Evolutionary conservation across 2,797 vertebrate genomes (phyloP), one percentile per base, ranked within the genome.

Genomic region (Champsocephalus esox): DNA sequence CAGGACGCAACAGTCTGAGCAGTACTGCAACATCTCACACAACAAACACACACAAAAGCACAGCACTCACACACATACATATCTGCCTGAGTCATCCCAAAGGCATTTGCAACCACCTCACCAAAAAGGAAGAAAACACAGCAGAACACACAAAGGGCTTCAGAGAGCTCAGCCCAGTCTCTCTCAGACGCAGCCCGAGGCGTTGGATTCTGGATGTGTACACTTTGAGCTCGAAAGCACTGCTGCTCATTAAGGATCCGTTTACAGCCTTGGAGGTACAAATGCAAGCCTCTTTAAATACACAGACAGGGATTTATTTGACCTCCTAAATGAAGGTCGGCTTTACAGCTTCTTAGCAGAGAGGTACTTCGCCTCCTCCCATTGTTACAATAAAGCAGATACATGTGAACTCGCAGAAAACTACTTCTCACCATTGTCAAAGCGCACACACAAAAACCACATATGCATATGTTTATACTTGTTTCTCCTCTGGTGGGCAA

Each of bases 41-140:
- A 48, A 41, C 52, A 59, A 28, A 60, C n/a, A 74, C 58, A 76
- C 9, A 89, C 75, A 80, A 82, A 73, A 61, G 71, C 63, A 66
- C 60, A 63, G 65, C 57, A 65, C 34, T 56, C 9, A 70, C 75
- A 76, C 65, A 77, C 65, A 79, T 11, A 73, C 64, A 73, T 34
- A 79, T 66, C 73, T 54, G 75, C 82, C 80, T 91, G 84, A 89
- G 77, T 93, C 90, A 91, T 91, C 92, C 88, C 87, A 75, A 69
- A 91, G 91, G 92, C 73, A 94, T 95, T 92, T 87, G 77, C 77
- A 86, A 79, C 84, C 82, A 88, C 85, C 86, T 90, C 84, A 75
- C 85, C 63, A 84, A 79, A 71, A 72, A n/a, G 44, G 17, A 46
- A 50, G 77, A 66, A 55, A 8, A 67, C 28, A 58, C 24, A 17